These are phyloP conservation scores for Andrena flavipes DNA, from an alignment of 2,888 invertebrate species.

Conservation along the genomic window DNA sequence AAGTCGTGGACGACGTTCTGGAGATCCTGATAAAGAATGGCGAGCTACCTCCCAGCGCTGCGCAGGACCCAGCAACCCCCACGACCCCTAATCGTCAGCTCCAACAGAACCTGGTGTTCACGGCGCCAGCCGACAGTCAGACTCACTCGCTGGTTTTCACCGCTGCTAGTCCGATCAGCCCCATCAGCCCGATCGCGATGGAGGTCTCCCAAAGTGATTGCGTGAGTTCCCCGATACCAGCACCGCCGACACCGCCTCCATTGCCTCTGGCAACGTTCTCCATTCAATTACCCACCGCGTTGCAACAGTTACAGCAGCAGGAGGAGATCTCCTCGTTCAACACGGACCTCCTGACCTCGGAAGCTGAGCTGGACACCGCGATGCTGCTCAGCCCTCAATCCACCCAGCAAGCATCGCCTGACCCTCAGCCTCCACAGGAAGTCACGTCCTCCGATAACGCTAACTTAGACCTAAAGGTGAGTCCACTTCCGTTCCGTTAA, in stretches of 20 bases:
- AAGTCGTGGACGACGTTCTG: conserved; percentile 95
- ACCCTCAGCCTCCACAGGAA: conserved; percentile 83
- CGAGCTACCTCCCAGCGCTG: conserved; percentile 95
- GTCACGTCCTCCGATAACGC: conserved; percentile 82
- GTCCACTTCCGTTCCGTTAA: not conserved
- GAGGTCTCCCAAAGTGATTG: conserved; percentile 80
- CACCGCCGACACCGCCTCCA: conserved; percentile 83
- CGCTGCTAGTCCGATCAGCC: conserved; percentile 79
- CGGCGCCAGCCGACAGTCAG: conserved; percentile 80
- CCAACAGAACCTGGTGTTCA: conserved; percentile 82
- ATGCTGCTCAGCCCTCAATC: conserved; percentile 82
- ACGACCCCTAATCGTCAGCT: conserved; percentile 85
- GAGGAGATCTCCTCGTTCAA: conserved; percentile 78
- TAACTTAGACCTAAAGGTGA: conserved; percentile 82
- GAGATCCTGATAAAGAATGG: conserved; percentile 97
- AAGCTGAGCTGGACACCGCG: conserved; percentile 84
- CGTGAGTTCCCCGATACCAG: conserved; percentile 78
- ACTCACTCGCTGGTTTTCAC: conserved; percentile 80
- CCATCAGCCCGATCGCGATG: conserved; percentile 81
- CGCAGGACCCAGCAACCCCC: conserved; percentile 89
- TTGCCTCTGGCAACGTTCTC: conserved; percentile 84
- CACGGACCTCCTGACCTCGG: conserved; percentile 82
- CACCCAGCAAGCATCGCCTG: conserved; percentile 79
- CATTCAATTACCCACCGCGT: conserved; percentile 80
- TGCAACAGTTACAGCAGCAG: conserved; percentile 79